phyloP scores from a whole-genome alignment of 2,797 vertebrate genomes.

The Rhinichthys osculus region DNA sequence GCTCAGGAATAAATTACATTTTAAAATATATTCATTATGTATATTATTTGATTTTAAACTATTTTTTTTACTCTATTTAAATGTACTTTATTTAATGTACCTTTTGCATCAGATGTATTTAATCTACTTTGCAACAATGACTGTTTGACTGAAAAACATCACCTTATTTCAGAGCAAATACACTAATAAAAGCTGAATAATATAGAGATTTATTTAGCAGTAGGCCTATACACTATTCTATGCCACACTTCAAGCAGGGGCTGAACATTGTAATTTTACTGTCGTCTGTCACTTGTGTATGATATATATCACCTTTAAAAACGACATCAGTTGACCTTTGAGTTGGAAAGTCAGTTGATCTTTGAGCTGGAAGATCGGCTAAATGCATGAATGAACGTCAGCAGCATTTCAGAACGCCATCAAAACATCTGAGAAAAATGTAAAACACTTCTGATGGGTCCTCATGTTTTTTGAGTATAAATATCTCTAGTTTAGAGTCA shows the following conservation, averaged over 20 bases:
- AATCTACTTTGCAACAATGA: no score
- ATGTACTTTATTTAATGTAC: no score
- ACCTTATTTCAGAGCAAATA: neutral
- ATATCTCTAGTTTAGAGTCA: neutral
- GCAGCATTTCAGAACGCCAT: neutral
- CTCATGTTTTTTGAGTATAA: neutral
- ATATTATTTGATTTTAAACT: no score
- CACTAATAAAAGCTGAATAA: neutral
- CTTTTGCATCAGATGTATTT: no score
- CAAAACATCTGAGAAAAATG: neutral
- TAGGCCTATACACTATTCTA: neutral
- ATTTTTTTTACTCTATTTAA: no score
- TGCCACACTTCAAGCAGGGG: neutral
- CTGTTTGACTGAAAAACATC: neutral
- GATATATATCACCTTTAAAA: conserved; percentile 2
- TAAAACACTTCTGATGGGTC: neutral
- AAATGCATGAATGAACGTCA: neutral
- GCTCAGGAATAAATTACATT: neutral
- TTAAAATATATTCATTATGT: neutral
- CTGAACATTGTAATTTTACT: neutral
- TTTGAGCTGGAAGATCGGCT: neutral
- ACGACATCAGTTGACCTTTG: conserved; percentile 1
- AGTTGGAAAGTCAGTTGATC: neutral
- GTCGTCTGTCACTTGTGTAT: neutral
- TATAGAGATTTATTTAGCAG: neutral